These are phyloP conservation scores for Chaetura pelagica DNA, from an alignment of 2,113 vertebrate genomes.

Conservation along the genomic window DNA sequence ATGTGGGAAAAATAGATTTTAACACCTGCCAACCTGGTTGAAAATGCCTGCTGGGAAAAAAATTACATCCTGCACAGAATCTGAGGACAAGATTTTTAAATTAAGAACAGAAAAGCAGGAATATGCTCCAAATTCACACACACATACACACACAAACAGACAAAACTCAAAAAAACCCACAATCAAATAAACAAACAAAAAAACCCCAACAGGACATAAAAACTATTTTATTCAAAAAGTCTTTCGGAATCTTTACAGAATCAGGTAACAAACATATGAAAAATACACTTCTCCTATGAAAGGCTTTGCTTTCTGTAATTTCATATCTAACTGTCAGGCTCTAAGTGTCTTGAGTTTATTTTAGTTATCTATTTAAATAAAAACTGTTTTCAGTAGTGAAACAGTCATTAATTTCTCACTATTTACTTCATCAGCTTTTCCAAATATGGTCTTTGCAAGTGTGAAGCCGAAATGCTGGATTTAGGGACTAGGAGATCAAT, in stretches of 20 bases:
- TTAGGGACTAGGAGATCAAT: background rate
- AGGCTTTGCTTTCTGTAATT: background rate
- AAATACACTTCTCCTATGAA: background rate
- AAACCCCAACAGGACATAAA: background rate
- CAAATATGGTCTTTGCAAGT: background rate
- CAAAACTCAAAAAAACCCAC: too few species aligned
- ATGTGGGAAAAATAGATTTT: conserved; percentile 70
- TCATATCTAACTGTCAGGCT: background rate
- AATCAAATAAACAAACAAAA: too few species aligned
- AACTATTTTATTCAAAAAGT: background rate
- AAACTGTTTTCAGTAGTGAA: background rate
- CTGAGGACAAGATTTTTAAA: background rate
- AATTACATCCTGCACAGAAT: background rate
- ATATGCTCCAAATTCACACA: background rate
- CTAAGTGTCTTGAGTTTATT: background rate
- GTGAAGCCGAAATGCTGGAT: background rate
- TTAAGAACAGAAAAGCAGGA: background rate
- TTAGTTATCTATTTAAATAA: background rate
- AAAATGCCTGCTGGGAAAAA: background rate
- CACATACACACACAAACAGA: background rate
- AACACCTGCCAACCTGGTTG: background rate
- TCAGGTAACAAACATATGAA: background rate
- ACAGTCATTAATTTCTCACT: background rate
- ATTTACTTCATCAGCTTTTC: background rate
- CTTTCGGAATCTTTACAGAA: background rate